Evolutionary conservation across 2,888 invertebrate genomes (phyloP).

Genomic region (Lochmaea crataegi): DNA sequence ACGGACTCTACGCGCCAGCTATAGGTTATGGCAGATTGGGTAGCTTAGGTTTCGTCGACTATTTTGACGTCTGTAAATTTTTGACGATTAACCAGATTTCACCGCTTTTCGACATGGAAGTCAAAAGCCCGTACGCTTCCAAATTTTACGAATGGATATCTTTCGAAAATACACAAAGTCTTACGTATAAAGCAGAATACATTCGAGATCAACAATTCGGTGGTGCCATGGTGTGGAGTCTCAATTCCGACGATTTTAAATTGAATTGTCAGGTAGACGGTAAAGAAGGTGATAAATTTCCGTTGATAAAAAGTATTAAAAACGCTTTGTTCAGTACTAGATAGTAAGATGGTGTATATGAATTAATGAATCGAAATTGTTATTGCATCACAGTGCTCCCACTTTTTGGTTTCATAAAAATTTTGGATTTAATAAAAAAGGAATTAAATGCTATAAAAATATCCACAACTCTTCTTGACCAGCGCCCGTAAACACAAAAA

Average conservation of each 20-base stretch:
- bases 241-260: slow-evolving; percentile 83
- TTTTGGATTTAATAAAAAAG: background rate
- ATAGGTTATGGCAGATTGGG: slow-evolving; percentile 77
- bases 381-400: background rate
- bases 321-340: slow-evolving; percentile 39
- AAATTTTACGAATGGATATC: slow-evolving; percentile 83
- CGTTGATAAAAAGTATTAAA: slow-evolving; percentile 46
- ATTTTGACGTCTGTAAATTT: slow-evolving; percentile 77
- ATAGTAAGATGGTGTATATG: background rate
- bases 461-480: background rate
- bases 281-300: slow-evolving; percentile 42
- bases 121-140: slow-evolving; percentile 82
- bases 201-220: slow-evolving; percentile 69
- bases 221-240: slow-evolving; percentile 86
- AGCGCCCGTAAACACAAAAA: too few relatives aligned
- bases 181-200: slow-evolving; percentile 73
- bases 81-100: slow-evolving; percentile 68
- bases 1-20: slow-evolving; percentile 77
- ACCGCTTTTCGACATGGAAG: slow-evolving; percentile 73
- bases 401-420: too few relatives aligned
- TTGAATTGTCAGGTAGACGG: slow-evolving; percentile 67
- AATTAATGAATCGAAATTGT: too few relatives aligned
- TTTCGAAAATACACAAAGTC: slow-evolving; percentile 79
- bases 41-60: slow-evolving; percentile 75
- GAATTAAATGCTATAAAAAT: background rate